A percentile compares a stretch with the other conserved stretches of the same genome.
Conservation (phyloP, 1,140 invertebrate species). For the Trichonephila clavipes region DNA sequence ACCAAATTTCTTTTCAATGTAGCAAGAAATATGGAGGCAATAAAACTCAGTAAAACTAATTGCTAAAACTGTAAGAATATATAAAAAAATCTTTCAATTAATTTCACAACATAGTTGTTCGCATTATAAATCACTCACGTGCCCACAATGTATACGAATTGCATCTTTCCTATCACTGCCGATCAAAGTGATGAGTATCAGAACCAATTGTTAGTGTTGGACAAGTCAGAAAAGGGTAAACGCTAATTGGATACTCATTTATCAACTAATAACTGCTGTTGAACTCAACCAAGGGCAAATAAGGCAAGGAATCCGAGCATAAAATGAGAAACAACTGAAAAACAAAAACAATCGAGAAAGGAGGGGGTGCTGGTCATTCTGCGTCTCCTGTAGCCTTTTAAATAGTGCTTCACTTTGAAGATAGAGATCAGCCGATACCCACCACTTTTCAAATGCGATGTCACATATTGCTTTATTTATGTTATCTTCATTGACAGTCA, state of each 20-base stretch:
- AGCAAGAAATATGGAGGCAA: too few relatives aligned
- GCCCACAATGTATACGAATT: too few relatives aligned
- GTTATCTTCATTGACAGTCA: background rate
- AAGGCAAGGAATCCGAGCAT: background rate
- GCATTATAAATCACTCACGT: background rate
- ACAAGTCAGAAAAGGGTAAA: background rate
- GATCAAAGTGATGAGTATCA: background rate
- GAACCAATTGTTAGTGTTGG: background rate
- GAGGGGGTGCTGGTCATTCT: too few relatives aligned
- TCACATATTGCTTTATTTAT: background rate
- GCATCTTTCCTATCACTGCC: too few relatives aligned
- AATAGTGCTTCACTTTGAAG: conserved; percentile 16
- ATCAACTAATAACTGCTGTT: background rate
- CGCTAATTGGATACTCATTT: conserved; percentile 20
- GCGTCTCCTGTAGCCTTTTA: background rate
- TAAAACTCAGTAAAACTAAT: too few relatives aligned
- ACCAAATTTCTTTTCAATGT: too few relatives aligned
- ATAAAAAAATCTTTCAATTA: too few relatives aligned
- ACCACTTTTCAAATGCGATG: background rate
- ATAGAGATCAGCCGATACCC: conserved; percentile 54
- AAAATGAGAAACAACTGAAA: background rate
- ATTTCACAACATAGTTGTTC: too few relatives aligned
- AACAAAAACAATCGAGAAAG: background rate
- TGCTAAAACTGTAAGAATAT: too few relatives aligned
- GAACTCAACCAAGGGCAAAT: background rate